Conservation (phyloP, 1,140 invertebrate genomes). For the Ganaspis sp. region DNA sequence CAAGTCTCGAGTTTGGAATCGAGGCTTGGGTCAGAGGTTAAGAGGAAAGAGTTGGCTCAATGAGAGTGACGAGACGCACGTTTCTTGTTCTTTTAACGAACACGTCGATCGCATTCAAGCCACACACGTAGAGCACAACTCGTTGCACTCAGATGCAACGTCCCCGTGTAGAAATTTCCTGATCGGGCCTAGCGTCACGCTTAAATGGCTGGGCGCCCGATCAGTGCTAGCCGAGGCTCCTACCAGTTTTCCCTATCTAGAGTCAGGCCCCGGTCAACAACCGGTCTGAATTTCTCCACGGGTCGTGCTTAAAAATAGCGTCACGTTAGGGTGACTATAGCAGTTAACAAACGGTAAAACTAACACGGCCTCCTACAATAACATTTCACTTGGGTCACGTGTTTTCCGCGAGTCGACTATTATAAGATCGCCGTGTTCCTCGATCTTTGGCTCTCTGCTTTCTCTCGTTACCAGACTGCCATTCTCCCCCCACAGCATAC, state of each 20-base stretch:
- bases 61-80: constrained; percentile 36
- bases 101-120: constrained; percentile 59
- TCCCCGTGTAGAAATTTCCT: no score
- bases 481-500: constrained; percentile 14
- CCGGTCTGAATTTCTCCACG: no score
- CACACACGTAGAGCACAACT: constrained; percentile 62
- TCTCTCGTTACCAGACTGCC: constrained; percentile 29
- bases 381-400: constrained; percentile 72
- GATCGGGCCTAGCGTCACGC: no score
- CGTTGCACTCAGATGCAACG: constrained; percentile 54
- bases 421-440: constrained; percentile 62
- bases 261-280: no score
- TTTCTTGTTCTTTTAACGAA: constrained; percentile 43
- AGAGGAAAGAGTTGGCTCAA: constrained; percentile 13
- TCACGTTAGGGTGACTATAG: constrained; percentile 53
- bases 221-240: no score
- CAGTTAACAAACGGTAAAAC: constrained; percentile 73
- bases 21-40: constrained; percentile 1
- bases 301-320: constrained; percentile 69
- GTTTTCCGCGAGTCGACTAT: constrained; percentile 65
- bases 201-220: no score
- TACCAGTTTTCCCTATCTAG: no score
- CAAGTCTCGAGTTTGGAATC: not conserved
- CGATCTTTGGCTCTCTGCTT: constrained; percentile 29
- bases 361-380: constrained; percentile 71